Percentiles rank a stretch among this genome's conserved stretches.
phyloP scores from a whole-genome alignment of 2,797 vertebrate genomes.

The Eurystomus glaucurus region DNA sequence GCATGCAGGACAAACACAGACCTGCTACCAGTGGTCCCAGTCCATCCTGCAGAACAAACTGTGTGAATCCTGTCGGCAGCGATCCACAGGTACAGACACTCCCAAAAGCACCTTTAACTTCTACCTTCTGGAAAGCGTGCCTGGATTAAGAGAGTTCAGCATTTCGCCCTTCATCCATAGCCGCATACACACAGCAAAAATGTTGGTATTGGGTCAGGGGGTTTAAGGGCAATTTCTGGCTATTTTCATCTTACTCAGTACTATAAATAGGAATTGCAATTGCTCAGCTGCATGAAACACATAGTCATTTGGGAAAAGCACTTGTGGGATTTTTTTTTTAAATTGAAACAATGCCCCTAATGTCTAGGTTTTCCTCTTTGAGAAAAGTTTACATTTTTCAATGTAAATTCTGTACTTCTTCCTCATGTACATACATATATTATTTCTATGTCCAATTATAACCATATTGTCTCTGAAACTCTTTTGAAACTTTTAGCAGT shows the following conservation, averaged over 20 bases:
- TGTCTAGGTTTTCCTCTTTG: not conserved
- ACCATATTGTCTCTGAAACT: slow-evolving; percentile 44
- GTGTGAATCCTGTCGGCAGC: not conserved
- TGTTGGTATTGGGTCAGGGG: not conserved
- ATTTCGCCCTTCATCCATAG: not conserved
- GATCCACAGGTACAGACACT: not conserved
- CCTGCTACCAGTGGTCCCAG: not conserved
- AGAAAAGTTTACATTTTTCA: not conserved
- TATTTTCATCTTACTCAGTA: not conserved
- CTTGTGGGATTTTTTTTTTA: not conserved
- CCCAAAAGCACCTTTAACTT: not conserved
- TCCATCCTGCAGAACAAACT: not conserved
- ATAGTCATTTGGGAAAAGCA: not conserved
- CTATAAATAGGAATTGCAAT: not conserved
- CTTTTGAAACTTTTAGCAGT: slow-evolving; percentile 68
- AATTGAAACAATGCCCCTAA: not conserved
- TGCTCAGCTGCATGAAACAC: not conserved
- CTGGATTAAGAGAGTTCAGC: not conserved
- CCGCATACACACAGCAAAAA: not conserved
- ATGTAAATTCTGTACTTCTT: not conserved
- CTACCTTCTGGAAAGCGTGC: not conserved
- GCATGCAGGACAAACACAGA: not conserved
- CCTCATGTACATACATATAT: fast-evolving
- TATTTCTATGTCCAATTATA: not conserved
- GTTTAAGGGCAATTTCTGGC: not conserved